Conservation (phyloP, 2,888 invertebrate species). For the Mimas tiliae region DNA sequence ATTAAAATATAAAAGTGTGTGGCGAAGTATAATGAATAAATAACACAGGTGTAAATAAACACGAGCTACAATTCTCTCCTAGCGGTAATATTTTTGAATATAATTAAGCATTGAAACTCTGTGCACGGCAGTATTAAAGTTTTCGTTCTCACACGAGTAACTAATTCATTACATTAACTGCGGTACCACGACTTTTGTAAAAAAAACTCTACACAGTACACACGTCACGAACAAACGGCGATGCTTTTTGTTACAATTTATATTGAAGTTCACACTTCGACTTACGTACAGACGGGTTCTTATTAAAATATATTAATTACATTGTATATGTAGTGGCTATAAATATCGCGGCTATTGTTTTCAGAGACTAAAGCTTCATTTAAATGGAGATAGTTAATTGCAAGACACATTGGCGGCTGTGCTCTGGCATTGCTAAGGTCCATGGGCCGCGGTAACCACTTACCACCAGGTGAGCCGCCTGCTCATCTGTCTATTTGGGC, state of each 20-base stretch:
- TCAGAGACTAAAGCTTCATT: too few species aligned
- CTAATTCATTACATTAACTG: constrained; percentile 8
- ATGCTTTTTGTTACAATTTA: constrained; percentile 21
- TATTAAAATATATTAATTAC: not conserved
- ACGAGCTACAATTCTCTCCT: not conserved
- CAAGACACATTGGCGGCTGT: too few species aligned
- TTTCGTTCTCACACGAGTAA: not conserved
- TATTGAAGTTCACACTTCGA: constrained; percentile 24
- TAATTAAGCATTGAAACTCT: constrained; percentile 3
- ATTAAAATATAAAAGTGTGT: not conserved
- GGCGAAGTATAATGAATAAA: not conserved
- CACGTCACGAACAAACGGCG: not conserved
- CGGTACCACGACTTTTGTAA: not conserved
- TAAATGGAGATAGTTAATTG: too few species aligned
- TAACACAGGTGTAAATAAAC: not conserved
- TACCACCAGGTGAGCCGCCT: too few species aligned
- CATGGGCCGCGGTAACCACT: too few species aligned
- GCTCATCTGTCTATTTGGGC: too few species aligned
- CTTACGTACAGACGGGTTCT: constrained; percentile 1
- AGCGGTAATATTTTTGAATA: not conserved
- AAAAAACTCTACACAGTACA: not conserved
- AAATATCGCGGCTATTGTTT: too few species aligned
- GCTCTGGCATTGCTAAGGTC: too few species aligned
- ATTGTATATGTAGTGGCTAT: not conserved
- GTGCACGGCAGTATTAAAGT: not conserved